Percentiles rank a stretch among this genome's conserved stretches.
phyloP scores from a whole-genome alignment of 2,888 invertebrate species.

The Meghimatium bilineatum region DNA sequence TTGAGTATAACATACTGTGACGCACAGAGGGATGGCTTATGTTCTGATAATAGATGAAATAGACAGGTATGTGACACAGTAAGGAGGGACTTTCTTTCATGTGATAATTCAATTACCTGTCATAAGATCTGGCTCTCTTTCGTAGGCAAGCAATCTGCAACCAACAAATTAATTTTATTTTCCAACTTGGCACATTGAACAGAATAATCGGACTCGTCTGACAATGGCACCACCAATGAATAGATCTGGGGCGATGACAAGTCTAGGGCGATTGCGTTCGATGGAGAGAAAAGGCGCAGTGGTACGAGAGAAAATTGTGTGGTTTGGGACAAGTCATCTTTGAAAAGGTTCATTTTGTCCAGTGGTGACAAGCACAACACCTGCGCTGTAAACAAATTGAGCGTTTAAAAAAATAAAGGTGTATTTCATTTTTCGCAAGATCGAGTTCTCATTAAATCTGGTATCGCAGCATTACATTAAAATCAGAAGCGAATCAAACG shows the following conservation, averaged over 20 bases:
- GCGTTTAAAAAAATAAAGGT: background rate
- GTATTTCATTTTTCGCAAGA: slow-evolving; percentile 12
- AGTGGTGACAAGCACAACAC: slow-evolving; percentile 20
- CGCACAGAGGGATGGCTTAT: background rate
- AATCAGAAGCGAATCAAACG: background rate
- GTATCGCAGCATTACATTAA: background rate
- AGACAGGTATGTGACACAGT: slow-evolving; percentile 11
- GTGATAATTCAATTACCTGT: slow-evolving; percentile 12
- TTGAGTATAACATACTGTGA: background rate
- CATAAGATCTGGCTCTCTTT: slow-evolving; percentile 3
- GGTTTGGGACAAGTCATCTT: slow-evolving; percentile 3
- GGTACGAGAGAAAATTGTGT: slow-evolving; percentile 19
- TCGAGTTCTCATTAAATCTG: background rate
- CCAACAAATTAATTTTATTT: slow-evolving; percentile 35
- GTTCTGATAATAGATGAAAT: background rate
- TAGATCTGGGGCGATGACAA: slow-evolving; percentile 18
- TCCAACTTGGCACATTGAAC: background rate
- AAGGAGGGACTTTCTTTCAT: slow-evolving; percentile 15
- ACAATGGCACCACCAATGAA: slow-evolving; percentile 24
- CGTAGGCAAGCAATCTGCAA: slow-evolving; percentile 6
- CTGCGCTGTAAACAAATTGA: slow-evolving; percentile 27
- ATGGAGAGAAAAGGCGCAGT: background rate
- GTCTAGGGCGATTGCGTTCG: slow-evolving; percentile 6
- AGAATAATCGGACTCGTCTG: background rate
- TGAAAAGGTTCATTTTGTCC: slow-evolving; percentile 29